Evolutionary conservation across 2,888 invertebrate genomes (phyloP).

Genomic region (Patella ulyssiponensis): DNA sequence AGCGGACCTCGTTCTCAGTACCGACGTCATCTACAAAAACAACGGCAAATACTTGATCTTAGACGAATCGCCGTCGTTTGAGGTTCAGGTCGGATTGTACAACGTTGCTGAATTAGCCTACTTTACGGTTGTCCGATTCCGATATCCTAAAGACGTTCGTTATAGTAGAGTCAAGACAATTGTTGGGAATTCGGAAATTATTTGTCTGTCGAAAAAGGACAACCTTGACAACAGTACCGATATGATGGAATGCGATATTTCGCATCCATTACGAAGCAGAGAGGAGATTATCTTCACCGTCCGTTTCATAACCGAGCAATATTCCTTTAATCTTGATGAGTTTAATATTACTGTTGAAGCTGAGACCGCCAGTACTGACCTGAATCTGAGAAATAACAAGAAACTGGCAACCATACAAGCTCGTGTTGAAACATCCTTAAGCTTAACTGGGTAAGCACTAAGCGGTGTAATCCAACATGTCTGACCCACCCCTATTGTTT

Average conservation of each 20-base stretch:
- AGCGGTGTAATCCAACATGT: no score
- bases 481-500: no score
- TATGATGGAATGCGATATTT: constrained; percentile 36
- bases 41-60: constrained; percentile 36
- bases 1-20: constrained; percentile 42
- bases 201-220: constrained; percentile 26
- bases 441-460: constrained; percentile 44
- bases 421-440: constrained; percentile 36
- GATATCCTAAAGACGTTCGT: constrained; percentile 39
- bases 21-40: constrained; percentile 27
- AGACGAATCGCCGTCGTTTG: constrained; percentile 43
- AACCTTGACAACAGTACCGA: constrained; percentile 10
- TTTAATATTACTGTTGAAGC: constrained; percentile 38
- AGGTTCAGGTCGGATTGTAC: constrained; percentile 41
- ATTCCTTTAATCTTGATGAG: constrained; percentile 28
- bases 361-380: constrained; percentile 40
- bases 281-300: constrained; percentile 32
- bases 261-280: constrained; percentile 28
- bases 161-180: constrained; percentile 36
- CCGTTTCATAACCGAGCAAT: constrained; percentile 31
- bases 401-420: constrained; percentile 34
- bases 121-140: constrained; percentile 43
- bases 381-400: constrained; percentile 31
- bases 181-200: constrained; percentile 33
- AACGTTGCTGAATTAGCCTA: constrained; percentile 53